Evolutionary conservation across 2,797 vertebrate species (phyloP).

Genomic region (Remorina albescens): DNA sequence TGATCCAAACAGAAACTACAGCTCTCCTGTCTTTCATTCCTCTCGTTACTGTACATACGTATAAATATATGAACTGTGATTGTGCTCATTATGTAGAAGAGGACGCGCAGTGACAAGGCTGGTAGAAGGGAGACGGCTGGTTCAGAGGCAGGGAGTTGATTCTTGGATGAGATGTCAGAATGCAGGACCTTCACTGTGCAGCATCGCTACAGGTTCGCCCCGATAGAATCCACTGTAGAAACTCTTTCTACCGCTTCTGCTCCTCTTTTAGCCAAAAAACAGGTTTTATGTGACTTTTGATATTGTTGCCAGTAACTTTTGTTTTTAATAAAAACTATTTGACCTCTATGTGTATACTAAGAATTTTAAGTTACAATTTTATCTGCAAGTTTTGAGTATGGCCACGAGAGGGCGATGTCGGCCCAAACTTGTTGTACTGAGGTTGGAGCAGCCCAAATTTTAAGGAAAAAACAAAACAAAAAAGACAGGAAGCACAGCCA

Average conservation of each 20-base stretch:
- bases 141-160: neutral
- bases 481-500: neutral
- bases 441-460: too few species aligned
- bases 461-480: neutral
- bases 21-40: constrained; percentile 16
- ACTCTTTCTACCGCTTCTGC: neutral
- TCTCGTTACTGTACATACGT: constrained; percentile 9
- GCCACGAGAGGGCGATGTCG: constrained; percentile 26
- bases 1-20: neutral
- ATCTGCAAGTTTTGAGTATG: neutral
- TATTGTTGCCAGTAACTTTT: constrained; percentile 46
- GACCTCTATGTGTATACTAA: fast-evolving
- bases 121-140: neutral
- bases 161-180: neutral
- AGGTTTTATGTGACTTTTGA: constrained; percentile 57
- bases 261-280: constrained; percentile 38
- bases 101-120: neutral
- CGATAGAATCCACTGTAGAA: neutral
- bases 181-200: constrained; percentile 1
- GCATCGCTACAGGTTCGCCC: neutral
- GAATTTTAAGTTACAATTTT: neutral
- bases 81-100: constrained; percentile 20
- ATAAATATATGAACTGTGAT: constrained; percentile 33
- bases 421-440: neutral
- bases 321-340: constrained; percentile 59